A percentile compares a stretch with the other conserved stretches of the same genome.
Evolutionary conservation across 1,140 invertebrate species (phyloP).

Genomic region (Lysiphlebus fabarum): DNA sequence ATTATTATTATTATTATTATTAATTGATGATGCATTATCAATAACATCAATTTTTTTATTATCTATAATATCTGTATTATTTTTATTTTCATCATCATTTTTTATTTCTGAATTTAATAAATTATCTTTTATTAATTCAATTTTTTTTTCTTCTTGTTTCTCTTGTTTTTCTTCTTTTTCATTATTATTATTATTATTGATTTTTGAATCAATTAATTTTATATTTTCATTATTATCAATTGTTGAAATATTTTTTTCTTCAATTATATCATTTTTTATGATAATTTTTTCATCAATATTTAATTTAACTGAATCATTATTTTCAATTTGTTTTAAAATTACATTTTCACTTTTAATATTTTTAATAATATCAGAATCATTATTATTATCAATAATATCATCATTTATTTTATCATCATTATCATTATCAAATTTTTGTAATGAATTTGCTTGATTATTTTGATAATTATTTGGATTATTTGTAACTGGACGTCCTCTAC

Average conservation of each 20-base stretch:
- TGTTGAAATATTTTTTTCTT: no score
- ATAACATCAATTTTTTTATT: conserved; percentile 7
- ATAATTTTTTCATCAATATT: no score
- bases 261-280: no score
- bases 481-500: conserved; percentile 26
- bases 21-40: not conserved
- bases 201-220: no score
- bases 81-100: not conserved
- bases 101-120: no score
- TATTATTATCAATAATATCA: not conserved
- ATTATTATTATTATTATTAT: conserved; percentile 7
- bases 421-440: not conserved
- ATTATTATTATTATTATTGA: no score
- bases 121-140: not conserved
- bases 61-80: conserved; percentile 9
- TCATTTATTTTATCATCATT: not conserved
- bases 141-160: conserved; percentile 5
- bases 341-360: no score
- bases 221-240: not conserved
- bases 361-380: not conserved
- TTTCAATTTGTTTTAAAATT: no score
- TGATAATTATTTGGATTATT: not conserved
- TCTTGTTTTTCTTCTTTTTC: no score
- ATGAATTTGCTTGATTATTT: not conserved
- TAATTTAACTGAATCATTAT: no score